Evolutionary conservation across 2,797 vertebrate genomes (phyloP).

Genomic region (Tinamus major): DNA sequence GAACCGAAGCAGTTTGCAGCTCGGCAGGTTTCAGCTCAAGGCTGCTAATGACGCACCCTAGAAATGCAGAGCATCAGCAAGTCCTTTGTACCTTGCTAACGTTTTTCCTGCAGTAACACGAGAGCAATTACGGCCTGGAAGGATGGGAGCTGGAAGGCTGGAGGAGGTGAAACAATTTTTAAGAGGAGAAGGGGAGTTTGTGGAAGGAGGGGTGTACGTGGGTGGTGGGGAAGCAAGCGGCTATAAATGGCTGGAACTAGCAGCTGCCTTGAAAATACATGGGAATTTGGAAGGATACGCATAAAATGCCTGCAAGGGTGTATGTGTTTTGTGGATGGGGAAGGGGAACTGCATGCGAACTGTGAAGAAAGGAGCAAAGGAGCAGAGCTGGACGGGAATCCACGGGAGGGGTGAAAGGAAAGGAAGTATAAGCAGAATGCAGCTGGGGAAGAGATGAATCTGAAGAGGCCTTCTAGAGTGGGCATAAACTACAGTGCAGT

Average conservation of each 20-base stretch:
- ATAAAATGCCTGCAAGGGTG: neutral
- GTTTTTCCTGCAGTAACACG: constrained; percentile 54
- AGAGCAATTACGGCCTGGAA: constrained; percentile 56
- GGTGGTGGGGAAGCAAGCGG: constrained; percentile 22
- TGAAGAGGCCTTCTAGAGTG: neutral
- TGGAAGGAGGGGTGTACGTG: neutral
- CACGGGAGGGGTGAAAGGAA: neutral
- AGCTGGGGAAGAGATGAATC: neutral
- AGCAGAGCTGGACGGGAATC: constrained; percentile 22
- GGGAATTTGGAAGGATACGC: constrained; percentile 4
- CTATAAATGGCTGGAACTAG: constrained; percentile 48
- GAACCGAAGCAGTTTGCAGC: constrained; percentile 54
- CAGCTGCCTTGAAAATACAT: constrained; percentile 20
- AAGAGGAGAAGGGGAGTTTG: constrained; percentile 1
- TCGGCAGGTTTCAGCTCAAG: constrained; percentile 24
- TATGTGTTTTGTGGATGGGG: neutral
- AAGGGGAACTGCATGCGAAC: neutral
- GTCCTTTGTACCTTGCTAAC: constrained; percentile 50
- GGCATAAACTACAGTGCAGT: neutral
- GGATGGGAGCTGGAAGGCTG: constrained; percentile 18
- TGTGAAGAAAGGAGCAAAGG: neutral
- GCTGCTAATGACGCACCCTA: constrained; percentile 55
- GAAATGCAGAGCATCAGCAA: constrained; percentile 58
- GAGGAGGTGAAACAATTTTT: neutral
- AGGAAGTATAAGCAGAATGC: neutral